phyloP scores from a whole-genome alignment of 2,113 vertebrate genomes.

The Origma solitaria region DNA sequence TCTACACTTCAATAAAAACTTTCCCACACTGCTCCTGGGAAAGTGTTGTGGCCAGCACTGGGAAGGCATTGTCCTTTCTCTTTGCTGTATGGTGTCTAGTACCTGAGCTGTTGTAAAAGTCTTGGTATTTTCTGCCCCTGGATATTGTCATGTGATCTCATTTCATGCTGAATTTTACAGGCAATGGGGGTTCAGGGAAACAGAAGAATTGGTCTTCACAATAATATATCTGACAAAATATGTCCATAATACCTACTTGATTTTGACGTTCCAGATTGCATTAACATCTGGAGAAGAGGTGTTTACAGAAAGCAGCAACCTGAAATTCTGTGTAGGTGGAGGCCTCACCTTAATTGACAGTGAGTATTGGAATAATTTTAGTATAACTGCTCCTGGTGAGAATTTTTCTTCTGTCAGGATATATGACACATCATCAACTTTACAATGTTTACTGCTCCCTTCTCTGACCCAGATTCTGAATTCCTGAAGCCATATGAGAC shows the following conservation, averaged over 20 bases:
- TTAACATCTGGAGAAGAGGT: neutral
- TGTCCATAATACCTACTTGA: neutral
- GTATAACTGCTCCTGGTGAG: neutral
- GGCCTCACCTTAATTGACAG: neutral
- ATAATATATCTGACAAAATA: neutral
- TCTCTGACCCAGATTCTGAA: neutral
- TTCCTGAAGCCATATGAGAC: neutral
- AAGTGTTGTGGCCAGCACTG: neutral
- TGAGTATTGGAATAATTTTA: neutral
- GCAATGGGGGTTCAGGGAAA: neutral
- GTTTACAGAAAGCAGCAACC: neutral
- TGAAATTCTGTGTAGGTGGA: neutral
- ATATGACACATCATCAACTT: neutral
- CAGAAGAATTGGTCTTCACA: neutral
- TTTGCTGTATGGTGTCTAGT: neutral
- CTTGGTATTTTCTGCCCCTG: neutral
- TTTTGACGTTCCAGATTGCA: neutral
- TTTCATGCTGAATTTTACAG: neutral
- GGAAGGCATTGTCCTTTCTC: neutral
- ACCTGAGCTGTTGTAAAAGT: neutral
- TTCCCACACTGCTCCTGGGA: neutral
- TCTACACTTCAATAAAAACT: neutral
- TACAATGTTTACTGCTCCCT: neutral
- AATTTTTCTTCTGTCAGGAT: neutral
- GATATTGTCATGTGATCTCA: neutral